A percentile compares a stretch with the other conserved stretches of the same genome.
Evolutionary conservation across 2,113 vertebrate species (phyloP).

Genomic region (Australoheros scitulus): DNA sequence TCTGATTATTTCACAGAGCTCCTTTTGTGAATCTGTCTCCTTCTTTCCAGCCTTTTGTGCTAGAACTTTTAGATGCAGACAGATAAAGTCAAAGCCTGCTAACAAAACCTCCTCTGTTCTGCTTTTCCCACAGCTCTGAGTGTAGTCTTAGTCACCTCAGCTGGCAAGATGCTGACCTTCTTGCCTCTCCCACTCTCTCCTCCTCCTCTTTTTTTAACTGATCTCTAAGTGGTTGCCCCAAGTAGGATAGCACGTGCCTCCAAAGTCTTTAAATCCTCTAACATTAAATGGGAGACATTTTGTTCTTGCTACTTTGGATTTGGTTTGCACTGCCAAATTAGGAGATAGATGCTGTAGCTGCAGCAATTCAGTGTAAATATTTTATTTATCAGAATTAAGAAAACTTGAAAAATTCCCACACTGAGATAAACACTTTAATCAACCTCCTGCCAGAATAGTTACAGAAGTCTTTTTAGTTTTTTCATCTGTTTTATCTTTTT

Average conservation of each 20-base stretch:
- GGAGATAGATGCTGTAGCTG: neutral
- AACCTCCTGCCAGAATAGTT: neutral
- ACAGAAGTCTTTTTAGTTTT: neutral
- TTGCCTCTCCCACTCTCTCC: constrained; percentile 15
- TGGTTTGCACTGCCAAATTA: neutral
- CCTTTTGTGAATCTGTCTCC: neutral
- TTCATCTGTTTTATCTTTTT: neutral
- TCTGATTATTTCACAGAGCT: neutral
- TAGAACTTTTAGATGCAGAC: neutral
- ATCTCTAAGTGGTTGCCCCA: constrained; percentile 54
- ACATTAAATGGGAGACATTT: constrained; percentile 24
- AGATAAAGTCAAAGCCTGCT: neutral
- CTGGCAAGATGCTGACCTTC: constrained; percentile 12
- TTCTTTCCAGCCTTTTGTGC: neutral
- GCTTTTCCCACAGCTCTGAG: constrained; percentile 14
- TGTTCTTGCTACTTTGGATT: neutral
- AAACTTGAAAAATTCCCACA: neutral
- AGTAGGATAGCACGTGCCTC: constrained; percentile 70
- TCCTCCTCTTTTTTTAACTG: constrained; percentile 34
- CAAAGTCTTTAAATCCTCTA: constrained; percentile 57
- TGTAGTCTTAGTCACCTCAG: constrained; percentile 12
- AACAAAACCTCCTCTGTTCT: neutral
- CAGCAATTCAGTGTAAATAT: neutral
- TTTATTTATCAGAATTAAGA: neutral
- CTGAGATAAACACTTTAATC: neutral